Evolutionary conservation across 2,113 vertebrate genomes (phyloP), one percentile per base, ranked within the genome.

Genomic region (Eulacestoma nigropectus): DNA sequence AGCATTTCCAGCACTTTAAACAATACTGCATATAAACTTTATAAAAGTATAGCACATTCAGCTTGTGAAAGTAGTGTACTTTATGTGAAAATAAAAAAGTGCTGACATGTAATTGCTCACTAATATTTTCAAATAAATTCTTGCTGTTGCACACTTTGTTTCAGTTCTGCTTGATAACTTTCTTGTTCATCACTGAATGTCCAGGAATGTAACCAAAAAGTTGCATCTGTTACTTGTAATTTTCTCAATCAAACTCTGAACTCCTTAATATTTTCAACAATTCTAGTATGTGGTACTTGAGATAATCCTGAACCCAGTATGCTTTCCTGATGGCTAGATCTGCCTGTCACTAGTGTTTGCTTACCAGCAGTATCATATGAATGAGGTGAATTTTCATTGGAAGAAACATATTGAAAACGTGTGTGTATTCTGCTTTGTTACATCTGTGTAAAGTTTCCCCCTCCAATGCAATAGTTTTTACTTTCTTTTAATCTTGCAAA

Each of bases 401-500:
- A 96, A 98, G 96, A 88, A 98, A 62, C 96, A 98, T 97, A 98
- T 98, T 98, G 96, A 97, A 98, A 98, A 98, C 96, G 96, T 98
- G 96, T 98, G 98, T 98, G 96, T 76, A 87, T 97, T 90, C 78
- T 87, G 90, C 95, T 98, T 93, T 97, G 94, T 95, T 94, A 96
- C 97, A 98, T 98, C 97, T 98, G 98, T 95, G 96, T 93, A 91
- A 98, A 97, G 92, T 53, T 81, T 30, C 30, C 80, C 96, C 93
- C 89, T 37, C 46, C 87, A 92, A 52, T 49, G 92, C 53, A 87
- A 98, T 97, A 98, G 98, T 97, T 98, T 98, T 98, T 97, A 97
- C 98, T 98, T 98, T 97, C 97, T 98, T 98, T 98, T 98, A 98
- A 98, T 98, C 97, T 98, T 97, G 92, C 95, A 96, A 96, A 98